These are phyloP conservation scores for Marmota flaviventris DNA, from an alignment of 2,113 vertebrate species.

Conservation along the genomic window DNA sequence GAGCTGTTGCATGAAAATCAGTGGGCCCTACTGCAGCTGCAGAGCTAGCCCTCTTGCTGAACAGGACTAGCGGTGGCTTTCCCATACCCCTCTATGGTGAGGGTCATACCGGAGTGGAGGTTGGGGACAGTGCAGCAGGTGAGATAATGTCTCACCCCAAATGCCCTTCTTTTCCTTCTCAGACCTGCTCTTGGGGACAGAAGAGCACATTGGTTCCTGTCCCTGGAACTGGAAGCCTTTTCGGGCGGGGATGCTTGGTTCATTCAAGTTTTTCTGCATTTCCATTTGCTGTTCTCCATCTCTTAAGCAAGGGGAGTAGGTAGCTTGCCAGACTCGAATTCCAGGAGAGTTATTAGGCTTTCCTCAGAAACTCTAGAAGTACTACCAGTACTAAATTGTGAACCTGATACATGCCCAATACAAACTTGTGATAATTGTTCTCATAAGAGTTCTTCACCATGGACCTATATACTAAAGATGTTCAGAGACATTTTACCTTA, in stretches of 20 bases:
- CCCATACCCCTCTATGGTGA: no score
- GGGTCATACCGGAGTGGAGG: no score
- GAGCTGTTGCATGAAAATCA: no score
- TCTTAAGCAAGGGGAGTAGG: neutral
- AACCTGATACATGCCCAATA: neutral
- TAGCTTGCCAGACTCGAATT: neutral
- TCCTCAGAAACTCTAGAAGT: neutral
- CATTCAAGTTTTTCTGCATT: neutral
- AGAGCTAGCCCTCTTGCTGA: no score
- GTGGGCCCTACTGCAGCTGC: no score
- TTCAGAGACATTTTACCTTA: neutral
- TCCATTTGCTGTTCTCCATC: neutral
- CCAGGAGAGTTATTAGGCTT: neutral
- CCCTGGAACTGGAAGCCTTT: no score
- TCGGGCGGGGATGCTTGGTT: neutral
- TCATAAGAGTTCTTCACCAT: neutral
- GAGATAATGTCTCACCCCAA: no score
- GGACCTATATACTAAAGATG: neutral
- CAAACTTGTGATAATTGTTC: neutral
- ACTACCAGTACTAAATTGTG: neutral
- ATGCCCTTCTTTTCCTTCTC: no score
- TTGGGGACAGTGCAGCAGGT: no score
- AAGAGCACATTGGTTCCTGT: no score
- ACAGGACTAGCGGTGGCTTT: no score
- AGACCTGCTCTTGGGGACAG: no score